phyloP scores from a whole-genome alignment of 53 echinoderm and acorn worm genomes.

The Paelopatides confundens region DNA sequence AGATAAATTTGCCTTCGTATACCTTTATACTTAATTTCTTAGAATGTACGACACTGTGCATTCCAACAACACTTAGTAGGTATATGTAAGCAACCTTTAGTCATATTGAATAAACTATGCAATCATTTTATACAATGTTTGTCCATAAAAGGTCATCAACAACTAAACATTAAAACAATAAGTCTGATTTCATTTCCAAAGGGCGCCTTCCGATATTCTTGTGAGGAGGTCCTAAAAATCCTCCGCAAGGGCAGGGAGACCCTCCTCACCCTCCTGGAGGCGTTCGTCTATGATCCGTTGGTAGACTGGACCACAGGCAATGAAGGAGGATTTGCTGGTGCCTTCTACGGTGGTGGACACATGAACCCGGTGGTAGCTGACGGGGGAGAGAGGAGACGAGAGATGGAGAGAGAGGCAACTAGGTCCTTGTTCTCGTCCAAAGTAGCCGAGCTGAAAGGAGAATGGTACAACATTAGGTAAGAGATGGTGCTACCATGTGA shows the following conservation, averaged over 20 bases:
- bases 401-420: slow-evolving; percentile 95
- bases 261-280: slow-evolving; percentile 89
- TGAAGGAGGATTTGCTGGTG: slow-evolving; percentile 94
- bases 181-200: slow-evolving; percentile 3
- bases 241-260: slow-evolving; percentile 97
- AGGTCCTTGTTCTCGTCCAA: slow-evolving; percentile 91
- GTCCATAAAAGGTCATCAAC: too few relatives aligned
- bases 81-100: too few relatives aligned
- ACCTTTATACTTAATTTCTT: too few relatives aligned
- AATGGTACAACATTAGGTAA: slow-evolving; percentile 92
- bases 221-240: slow-evolving; percentile 93
- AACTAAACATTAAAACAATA: background rate
- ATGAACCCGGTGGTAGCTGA: slow-evolving; percentile 88
- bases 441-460: slow-evolving; percentile 93
- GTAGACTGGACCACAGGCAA: slow-evolving; percentile 98
- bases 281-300: slow-evolving; percentile 96
- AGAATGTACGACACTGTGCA: too few relatives aligned
- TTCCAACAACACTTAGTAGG: too few relatives aligned
- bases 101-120: too few relatives aligned
- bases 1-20: too few relatives aligned
- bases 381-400: slow-evolving; percentile 80
- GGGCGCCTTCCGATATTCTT: slow-evolving; percentile 93
- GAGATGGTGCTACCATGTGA: background rate
- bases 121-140: too few relatives aligned
- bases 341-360: slow-evolving; percentile 94